phyloP scores from a whole-genome alignment of 2,797 vertebrate genomes.

The Carapus acus region DNA sequence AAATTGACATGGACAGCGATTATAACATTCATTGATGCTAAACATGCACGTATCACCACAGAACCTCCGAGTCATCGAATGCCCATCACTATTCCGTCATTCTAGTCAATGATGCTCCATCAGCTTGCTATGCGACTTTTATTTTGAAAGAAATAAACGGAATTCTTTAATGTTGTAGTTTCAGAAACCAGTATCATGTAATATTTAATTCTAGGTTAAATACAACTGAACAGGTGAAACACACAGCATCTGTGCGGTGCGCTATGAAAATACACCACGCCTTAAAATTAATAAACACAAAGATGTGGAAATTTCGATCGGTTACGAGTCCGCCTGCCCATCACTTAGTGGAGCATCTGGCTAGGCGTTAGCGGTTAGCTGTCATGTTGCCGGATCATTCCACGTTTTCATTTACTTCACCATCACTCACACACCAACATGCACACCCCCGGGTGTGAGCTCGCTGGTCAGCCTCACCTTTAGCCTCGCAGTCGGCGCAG shows the following conservation, averaged over 20 bases:
- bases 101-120: too few species aligned
- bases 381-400: constrained; percentile 5
- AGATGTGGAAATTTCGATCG: background rate
- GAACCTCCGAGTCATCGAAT: too few species aligned
- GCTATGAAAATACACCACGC: background rate
- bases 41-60: too few species aligned
- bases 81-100: too few species aligned
- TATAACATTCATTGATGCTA: too few species aligned
- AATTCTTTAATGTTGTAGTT: background rate
- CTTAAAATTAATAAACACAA: background rate
- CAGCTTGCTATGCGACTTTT: constrained; percentile 25
- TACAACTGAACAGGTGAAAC: background rate
- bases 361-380: constrained; percentile 22
- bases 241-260: background rate
- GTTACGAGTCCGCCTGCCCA: background rate
- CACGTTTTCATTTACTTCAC: background rate
- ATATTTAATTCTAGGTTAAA: constrained; percentile 16
- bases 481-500: constrained; percentile 90
- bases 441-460: background rate
- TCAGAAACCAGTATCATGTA: constrained; percentile 5
- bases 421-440: background rate
- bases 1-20: too few species aligned
- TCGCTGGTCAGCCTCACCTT: constrained; percentile 74
- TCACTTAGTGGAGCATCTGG: constrained; percentile 12
- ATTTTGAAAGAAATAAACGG: constrained; percentile 45